These are phyloP conservation scores for Meleagris gallopavo DNA, from an alignment of 2,113 vertebrate genomes.

Conservation along the genomic window DNA sequence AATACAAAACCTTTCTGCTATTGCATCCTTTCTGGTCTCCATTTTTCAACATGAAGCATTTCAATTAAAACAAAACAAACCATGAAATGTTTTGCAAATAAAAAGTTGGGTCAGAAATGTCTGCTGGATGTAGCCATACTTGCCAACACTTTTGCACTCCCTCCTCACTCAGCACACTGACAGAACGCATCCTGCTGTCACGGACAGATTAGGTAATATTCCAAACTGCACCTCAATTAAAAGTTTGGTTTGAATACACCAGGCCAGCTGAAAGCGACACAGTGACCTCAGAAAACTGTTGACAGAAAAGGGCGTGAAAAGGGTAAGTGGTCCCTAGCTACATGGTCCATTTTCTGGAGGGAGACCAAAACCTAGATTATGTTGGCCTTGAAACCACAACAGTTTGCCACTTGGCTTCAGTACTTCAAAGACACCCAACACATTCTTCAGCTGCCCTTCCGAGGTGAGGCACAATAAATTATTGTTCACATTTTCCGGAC, in stretches of 20 bases:
- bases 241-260: neutral
- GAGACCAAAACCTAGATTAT: neutral
- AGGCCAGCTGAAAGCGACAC: neutral
- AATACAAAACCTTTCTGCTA: neutral
- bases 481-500: neutral
- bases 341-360: neutral
- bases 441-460: neutral
- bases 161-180: neutral
- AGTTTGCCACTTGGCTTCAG: neutral
- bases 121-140: neutral
- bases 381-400: neutral
- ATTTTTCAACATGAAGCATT: neutral
- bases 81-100: slow-evolving; percentile 9
- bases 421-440: neutral
- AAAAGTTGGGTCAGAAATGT: neutral
- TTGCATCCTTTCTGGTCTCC: neutral
- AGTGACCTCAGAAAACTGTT: fast-evolving
- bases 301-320: neutral
- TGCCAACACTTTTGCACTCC: neutral
- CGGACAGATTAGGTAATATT: neutral
- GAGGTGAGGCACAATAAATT: neutral
- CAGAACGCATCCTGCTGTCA: neutral
- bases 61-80: slow-evolving; percentile 31
- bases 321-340: neutral
- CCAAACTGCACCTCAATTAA: neutral